Evolutionary conservation across 2,113 vertebrate species (phyloP).

Genomic region (Scatophagus argus): DNA sequence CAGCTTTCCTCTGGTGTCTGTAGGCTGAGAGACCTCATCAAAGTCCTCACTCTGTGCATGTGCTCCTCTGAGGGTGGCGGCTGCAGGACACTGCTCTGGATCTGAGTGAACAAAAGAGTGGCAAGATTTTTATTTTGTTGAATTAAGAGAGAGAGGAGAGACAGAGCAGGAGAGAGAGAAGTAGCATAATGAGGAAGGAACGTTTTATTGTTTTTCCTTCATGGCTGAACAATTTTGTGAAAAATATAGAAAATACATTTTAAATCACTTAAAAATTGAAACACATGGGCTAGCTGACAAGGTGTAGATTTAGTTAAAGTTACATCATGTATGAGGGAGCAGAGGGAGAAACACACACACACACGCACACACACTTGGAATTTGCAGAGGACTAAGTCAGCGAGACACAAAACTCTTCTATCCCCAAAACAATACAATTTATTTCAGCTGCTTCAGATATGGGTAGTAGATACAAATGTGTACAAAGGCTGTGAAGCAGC

Average conservation of each 20-base stretch:
- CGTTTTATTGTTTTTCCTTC: too few species aligned
- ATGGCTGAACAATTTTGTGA: neutral
- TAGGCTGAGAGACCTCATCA: constrained; percentile 62
- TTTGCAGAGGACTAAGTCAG: constrained; percentile 20
- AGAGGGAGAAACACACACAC: neutral
- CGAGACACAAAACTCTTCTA: constrained; percentile 1
- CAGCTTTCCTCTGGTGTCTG: constrained; percentile 27
- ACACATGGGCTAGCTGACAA: constrained; percentile 6
- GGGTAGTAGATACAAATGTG: neutral
- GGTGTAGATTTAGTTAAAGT: neutral
- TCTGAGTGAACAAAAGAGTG: constrained; percentile 50
- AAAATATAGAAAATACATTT: constrained; percentile 3
- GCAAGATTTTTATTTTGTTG: neutral
- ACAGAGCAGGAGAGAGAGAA: neutral
- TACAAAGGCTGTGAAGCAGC: neutral
- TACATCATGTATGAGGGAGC: neutral
- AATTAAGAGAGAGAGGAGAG: neutral
- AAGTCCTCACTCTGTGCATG: constrained; percentile 48
- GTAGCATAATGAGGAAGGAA: neutral
- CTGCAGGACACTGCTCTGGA: constrained; percentile 55
- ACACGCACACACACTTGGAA: neutral
- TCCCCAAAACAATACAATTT: constrained; percentile 20
- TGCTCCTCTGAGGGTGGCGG: constrained; percentile 51
- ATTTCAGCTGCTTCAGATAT: constrained; percentile 16
- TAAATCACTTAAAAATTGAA: neutral